phyloP scores from a whole-genome alignment of 2,113 vertebrate species.

The Oncorhynchus gorbuscha region DNA sequence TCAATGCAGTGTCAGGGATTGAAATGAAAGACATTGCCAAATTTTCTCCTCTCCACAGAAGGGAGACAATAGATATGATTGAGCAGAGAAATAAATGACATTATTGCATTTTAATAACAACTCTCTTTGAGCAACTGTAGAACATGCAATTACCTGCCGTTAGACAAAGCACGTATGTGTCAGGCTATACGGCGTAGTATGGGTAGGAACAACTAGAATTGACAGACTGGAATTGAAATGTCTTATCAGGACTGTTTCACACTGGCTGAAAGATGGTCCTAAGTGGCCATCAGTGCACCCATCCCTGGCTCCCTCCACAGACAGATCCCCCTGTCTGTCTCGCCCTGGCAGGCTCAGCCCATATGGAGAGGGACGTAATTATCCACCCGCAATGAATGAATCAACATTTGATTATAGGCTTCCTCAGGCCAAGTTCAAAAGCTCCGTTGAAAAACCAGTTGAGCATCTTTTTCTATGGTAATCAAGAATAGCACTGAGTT shows the following conservation, averaged over 20 bases:
- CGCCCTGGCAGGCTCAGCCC: conserved; percentile 60
- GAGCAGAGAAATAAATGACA: conserved; percentile 66
- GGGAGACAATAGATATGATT: conserved; percentile 78
- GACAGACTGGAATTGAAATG: conserved; percentile 44
- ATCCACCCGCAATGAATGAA: conserved; percentile 71
- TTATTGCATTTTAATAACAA: conserved; percentile 76
- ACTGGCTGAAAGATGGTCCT: conserved; percentile 69
- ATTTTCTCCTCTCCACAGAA: background rate
- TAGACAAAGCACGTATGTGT: conserved; percentile 28
- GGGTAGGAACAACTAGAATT: background rate
- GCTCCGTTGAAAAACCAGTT: conserved; percentile 62
- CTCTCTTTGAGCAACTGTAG: conserved; percentile 54
- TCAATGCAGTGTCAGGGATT: too few relatives aligned
- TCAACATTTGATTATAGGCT: conserved; percentile 79
- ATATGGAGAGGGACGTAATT: conserved; percentile 75
- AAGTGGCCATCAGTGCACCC: conserved; percentile 75
- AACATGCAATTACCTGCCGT: conserved; percentile 72
- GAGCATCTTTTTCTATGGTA: conserved; percentile 60
- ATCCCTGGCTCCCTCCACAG: conserved; percentile 57
- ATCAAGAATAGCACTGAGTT: conserved; percentile 62
- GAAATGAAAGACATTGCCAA: background rate
- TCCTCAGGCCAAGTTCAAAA: conserved; percentile 58
- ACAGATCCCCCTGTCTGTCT: conserved; percentile 64
- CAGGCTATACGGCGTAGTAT: background rate
- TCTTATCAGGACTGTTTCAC: conserved; percentile 68